phyloP scores from a whole-genome alignment of 2,113 vertebrate species.

The Chroicocephalus ridibundus region DNA sequence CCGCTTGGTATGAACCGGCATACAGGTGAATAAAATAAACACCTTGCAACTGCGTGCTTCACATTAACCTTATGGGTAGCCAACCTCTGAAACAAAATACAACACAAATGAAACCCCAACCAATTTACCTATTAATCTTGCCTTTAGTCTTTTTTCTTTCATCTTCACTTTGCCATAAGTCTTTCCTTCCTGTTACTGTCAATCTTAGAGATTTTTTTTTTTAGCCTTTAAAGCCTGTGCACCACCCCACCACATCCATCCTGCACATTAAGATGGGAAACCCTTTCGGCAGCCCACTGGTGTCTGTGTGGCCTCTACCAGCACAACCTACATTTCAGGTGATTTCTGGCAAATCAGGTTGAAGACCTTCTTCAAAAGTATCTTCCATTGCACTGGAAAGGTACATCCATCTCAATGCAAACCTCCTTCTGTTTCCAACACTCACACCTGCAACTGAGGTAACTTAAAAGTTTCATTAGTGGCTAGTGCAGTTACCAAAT shows the following conservation, averaged over 20 bases:
- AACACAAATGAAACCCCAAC: not conserved
- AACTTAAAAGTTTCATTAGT: not conserved
- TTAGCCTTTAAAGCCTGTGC: not conserved
- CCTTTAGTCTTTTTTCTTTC: not conserved
- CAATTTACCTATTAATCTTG: not conserved
- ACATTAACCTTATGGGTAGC: not conserved
- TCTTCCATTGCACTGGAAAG: not conserved
- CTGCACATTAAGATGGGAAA: not conserved
- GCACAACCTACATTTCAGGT: not conserved
- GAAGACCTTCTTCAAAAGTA: not conserved
- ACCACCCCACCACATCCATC: not conserved
- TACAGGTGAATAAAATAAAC: not conserved
- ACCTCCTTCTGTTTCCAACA: not conserved
- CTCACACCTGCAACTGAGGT: not conserved
- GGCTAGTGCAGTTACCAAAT: not conserved
- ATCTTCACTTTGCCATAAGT: too few relatives aligned
- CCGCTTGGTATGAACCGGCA: not conserved
- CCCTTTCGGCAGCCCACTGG: not conserved
- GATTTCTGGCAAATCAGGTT: not conserved
- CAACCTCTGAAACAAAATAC: not conserved
- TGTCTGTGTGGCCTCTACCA: not conserved
- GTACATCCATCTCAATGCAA: not conserved
- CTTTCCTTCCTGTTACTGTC: not conserved
- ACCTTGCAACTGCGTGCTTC: not conserved
- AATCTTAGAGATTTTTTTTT: not conserved